Base-by-base conservation (phyloP, 2,888 invertebrate genomes). In the Drosophila percnosoma region DNA sequence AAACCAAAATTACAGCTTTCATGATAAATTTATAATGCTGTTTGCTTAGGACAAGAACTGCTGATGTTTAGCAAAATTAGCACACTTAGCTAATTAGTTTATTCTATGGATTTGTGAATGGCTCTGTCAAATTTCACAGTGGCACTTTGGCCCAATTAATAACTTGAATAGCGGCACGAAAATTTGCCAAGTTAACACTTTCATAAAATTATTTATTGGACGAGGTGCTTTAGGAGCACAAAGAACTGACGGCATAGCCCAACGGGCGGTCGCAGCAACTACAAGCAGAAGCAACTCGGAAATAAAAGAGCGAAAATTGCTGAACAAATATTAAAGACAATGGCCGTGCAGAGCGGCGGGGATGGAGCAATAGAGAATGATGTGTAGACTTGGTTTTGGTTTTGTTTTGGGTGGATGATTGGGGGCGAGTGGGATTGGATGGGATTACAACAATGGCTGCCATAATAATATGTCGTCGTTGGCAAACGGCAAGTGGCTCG, bases 401-500 rank as follows among this genome's bases (percentile, higher is more conserved):
- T 53, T 10, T 13, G 10, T 24, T 24, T 34, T 24, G 27, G 18
- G n/a, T 8, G 55, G 55, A 38, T 21, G 48, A 38, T n/a, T 45
- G n/a, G 40, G 31, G 2, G 27, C 15, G 18, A 29, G 18, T 15
- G 36, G 66, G 63, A 64, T 65, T 75, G 61, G 53, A 48, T 67
- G 82, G 79, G 73, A 81, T 85, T 83, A 85, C 81, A 86, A 82
- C 79, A 87, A 84, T 84, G 87, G 75, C 73, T 76, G 79, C 79
- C 82, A 86, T 84, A 83, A 83, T 83, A 84, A 84, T 84, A 84
- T 76, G 82, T 82, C 71, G 75, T 73, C 72, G 74, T 73, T 68
- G 68, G 67, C 78, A 71, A 78, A 75, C 79, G 87, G 83, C 89
- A 89, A 89, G 89, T 89, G 87, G 87, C 86, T 88, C 88, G 88